Conservation (phyloP, 2,888 invertebrate genomes). For the Glyphotaelius pellucidus region DNA sequence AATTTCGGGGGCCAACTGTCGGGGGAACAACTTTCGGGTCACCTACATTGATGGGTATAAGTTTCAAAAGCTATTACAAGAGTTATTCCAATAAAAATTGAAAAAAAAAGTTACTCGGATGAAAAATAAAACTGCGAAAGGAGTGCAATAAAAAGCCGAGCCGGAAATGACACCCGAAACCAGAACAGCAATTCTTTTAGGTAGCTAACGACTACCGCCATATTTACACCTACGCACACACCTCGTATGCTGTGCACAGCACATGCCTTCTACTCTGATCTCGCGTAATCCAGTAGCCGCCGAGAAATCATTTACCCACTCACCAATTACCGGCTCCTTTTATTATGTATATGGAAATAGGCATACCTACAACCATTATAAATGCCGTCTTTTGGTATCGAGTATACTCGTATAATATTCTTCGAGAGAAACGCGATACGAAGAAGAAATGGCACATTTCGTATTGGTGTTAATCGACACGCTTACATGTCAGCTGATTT, state of each 20-base stretch:
- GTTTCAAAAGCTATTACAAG: no score
- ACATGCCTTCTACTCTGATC: not conserved
- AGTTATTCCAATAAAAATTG: no score
- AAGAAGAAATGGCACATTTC: not conserved
- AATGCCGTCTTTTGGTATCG: not conserved
- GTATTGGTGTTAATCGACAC: constrained; percentile 2
- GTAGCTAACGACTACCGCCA: not conserved
- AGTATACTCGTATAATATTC: not conserved
- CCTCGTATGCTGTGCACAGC: not conserved
- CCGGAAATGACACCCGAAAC: no score
- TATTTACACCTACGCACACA: not conserved
- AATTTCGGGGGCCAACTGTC: no score
- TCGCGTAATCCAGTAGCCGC: not conserved
- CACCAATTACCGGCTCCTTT: not conserved
- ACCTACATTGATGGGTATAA: no score
- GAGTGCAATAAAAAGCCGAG: no score
- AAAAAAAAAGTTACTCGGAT: no score
- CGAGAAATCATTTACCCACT: not conserved
- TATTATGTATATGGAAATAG: not conserved
- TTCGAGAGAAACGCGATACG: not conserved
- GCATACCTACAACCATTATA: not conserved
- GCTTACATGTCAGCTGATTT: not conserved
- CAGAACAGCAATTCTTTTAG: not conserved
- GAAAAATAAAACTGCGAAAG: no score
- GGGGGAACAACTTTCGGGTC: no score